A percentile compares a stretch with the other conserved stretches of the same genome.
These are phyloP conservation scores for Hesperia comma DNA, from an alignment of 2,888 invertebrate species.

Conservation along the genomic window DNA sequence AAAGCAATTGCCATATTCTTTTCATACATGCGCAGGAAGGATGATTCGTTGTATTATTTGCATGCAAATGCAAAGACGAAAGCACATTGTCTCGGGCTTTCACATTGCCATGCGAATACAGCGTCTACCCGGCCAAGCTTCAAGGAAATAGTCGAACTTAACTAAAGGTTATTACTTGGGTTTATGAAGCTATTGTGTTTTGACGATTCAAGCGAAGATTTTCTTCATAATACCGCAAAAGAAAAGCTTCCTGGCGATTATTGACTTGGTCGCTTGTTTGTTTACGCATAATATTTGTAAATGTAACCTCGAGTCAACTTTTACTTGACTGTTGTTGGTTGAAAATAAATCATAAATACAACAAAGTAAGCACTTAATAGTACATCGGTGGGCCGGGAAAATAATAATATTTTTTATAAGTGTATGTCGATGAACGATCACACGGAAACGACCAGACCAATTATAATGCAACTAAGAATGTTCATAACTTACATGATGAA, in stretches of 20 bases:
- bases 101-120: constrained; percentile 61
- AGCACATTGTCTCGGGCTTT: constrained; percentile 68
- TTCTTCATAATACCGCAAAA: constrained; percentile 16
- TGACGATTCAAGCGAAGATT: constrained; percentile 13
- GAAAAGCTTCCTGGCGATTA: constrained; percentile 13
- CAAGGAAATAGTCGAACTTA: constrained; percentile 60
- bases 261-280: background rate
- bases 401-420: background rate
- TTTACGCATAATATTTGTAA: no score
- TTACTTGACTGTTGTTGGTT: no score
- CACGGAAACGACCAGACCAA: no score
- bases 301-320: no score
- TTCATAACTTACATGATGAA: no score
- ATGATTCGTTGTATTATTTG: constrained; percentile 53
- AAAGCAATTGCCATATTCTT: constrained; percentile 41
- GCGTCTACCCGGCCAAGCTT: constrained; percentile 47
- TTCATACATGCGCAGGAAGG: constrained; percentile 47
- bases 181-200: constrained; percentile 55
- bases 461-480: no score
- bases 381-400: background rate
- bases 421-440: no score
- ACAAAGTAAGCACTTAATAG: no score
- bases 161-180: constrained; percentile 47
- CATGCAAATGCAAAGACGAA: constrained; percentile 62
- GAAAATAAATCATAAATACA: no score